Conservation (phyloP, 2,888 invertebrate genomes). For the Teinopalpus imperialis region DNA sequence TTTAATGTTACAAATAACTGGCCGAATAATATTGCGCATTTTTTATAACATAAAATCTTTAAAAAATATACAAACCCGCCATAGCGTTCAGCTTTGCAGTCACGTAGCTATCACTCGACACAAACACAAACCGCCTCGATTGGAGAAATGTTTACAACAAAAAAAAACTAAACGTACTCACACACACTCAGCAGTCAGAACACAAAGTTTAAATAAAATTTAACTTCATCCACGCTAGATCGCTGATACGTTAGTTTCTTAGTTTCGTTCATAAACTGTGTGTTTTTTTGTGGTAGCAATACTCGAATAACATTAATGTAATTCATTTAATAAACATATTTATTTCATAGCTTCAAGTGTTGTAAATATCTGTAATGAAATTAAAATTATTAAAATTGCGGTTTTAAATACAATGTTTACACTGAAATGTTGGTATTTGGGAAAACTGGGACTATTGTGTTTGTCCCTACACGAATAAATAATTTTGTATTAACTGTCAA, state of each 20-base stretch:
- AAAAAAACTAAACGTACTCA: conserved; percentile 1
- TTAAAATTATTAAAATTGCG: too few species aligned
- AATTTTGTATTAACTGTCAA: too few species aligned
- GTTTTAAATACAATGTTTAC: too few species aligned
- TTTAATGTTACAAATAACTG: conserved; percentile 14
- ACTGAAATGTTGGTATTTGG: too few species aligned
- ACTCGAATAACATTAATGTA: too few species aligned
- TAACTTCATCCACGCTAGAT: conserved; percentile 1
- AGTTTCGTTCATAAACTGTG: conserved; percentile 10
- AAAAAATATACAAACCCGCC: conserved; percentile 53
- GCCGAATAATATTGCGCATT: conserved; percentile 4
- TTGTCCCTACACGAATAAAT: too few species aligned
- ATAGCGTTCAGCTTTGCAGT: conserved; percentile 44
- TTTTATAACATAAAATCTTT: neutral
- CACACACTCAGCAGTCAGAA: neutral
- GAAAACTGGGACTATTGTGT: too few species aligned
- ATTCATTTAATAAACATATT: too few species aligned
- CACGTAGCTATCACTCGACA: conserved; percentile 29
- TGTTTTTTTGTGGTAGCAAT: too few species aligned
- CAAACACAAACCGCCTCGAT: neutral
- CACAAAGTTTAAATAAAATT: conserved; percentile 4
- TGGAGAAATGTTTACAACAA: conserved; percentile 1
- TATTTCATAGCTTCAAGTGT: too few species aligned
- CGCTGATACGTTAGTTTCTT: too few species aligned
- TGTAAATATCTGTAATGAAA: too few species aligned